Base-by-base conservation (phyloP, 1,140 invertebrate genomes). In the Vanessa atalanta region DNA sequence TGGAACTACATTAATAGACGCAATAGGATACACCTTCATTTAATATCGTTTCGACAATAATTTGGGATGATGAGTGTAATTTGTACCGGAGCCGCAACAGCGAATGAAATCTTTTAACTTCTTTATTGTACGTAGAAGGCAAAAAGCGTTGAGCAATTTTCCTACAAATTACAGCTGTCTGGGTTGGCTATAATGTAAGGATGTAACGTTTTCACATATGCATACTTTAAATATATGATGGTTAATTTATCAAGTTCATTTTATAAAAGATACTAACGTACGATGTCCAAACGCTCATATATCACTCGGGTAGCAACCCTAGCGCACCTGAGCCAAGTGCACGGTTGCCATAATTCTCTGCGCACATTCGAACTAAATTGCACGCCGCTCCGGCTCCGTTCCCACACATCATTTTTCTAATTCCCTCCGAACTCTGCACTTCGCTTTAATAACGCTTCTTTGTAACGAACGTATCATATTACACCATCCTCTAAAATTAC, bases 341-440 rank as follows among this genome's bases (percentile, higher is more conserved):
- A 84, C 86, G 79, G 86, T 84, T 87, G 88, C 89, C 87, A 90
- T 89, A 91, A 90, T 88, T 91, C 85, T 83, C 89, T 75, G 82
- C 78, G 81, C 86, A 89, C 86, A 88, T 88, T 83, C 83, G 75
- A 85, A 80, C 78, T 84, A 89, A 92, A 91, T 91, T 90, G 84
- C 88, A 83, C 81, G 74, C 79, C 72, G 79, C 81, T 77, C 79
- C 69, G 84, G 86, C 79, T 80, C 81, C 75, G 87, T 92, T 92
- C 90, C 90, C 90, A 92, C 89, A 91, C 89, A 88, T 90, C 85
- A 88, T 89, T 90, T 88, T 90, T 91, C 89, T 91, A 91, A 91
- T 88, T 89, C 85, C 75, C 84, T 83, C 81, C 79, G 79, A 88
- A 90, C 83, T 84, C 79, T 83, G 82, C 83, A 85, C 86, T 85